A percentile compares a stretch with the other conserved stretches of the same genome.
Evolutionary conservation across 1,140 invertebrate species (phyloP).

Genomic region (Temnothorax nylanderi): DNA sequence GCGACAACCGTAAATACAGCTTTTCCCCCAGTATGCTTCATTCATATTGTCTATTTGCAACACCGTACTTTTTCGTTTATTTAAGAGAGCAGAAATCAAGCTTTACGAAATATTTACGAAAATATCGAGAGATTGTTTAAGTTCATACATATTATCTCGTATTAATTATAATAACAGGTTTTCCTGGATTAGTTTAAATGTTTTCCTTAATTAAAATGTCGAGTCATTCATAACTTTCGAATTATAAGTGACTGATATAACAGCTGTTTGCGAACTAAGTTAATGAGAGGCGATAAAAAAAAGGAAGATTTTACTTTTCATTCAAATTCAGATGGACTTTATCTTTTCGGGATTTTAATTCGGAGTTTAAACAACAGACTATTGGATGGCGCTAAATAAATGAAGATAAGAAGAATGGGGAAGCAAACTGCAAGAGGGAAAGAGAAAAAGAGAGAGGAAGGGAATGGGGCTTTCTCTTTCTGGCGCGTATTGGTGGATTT

Average conservation of each 20-base stretch:
- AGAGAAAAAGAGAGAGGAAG: neutral
- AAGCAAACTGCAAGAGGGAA: neutral
- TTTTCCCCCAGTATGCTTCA: neutral
- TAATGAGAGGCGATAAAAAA: neutral
- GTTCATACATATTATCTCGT: neutral
- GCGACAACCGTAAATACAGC: slow-evolving; percentile 29
- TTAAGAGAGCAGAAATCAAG: neutral
- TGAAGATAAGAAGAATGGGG: neutral
- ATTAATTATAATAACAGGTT: slow-evolving; percentile 9
- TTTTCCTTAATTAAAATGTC: slow-evolving; percentile 31
- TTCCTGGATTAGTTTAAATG: slow-evolving; percentile 7
- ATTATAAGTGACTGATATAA: slow-evolving; percentile 17
- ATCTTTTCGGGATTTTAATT: slow-evolving; percentile 30
- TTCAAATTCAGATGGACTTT: slow-evolving; percentile 3
- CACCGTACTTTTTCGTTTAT: neutral
- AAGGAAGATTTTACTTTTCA: slow-evolving; percentile 7
- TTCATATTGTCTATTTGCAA: neutral
- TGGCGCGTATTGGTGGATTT: slow-evolving; percentile 29
- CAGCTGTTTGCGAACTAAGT: neutral
- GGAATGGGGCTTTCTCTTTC: neutral
- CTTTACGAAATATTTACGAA: neutral
- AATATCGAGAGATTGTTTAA: neutral
- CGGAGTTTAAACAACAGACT: slow-evolving; percentile 26
- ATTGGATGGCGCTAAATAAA: slow-evolving; percentile 9
- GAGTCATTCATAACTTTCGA: neutral